Percentiles rank a stretch among this genome's conserved stretches.
Evolutionary conservation across 1,140 invertebrate genomes (phyloP).

Genomic region (Stegodyphus mimosarum): DNA sequence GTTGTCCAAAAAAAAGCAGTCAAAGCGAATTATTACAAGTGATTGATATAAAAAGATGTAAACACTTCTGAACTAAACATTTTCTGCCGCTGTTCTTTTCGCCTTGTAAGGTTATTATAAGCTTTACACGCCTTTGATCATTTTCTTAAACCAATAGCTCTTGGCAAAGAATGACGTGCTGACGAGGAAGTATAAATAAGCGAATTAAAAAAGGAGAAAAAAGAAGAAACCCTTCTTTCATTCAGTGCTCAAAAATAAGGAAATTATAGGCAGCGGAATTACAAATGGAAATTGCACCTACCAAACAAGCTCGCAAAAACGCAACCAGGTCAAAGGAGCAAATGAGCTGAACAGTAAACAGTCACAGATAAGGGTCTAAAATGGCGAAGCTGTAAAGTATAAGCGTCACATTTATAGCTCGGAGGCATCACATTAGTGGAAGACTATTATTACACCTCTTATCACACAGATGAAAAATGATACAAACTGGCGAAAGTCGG

Average conservation of each 20-base stretch:
- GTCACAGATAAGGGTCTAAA: constrained; percentile 17
- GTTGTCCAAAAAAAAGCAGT: no score
- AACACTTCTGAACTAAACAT: no score
- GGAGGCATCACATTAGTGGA: constrained; percentile 39
- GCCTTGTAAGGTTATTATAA: no score
- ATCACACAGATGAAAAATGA: constrained; percentile 52
- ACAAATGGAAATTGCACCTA: constrained; percentile 40
- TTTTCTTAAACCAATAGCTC: no score
- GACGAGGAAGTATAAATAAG: no score
- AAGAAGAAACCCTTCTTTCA: background rate
- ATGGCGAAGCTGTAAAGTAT: constrained; percentile 1
- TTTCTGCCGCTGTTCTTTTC: no score
- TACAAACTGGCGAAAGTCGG: constrained; percentile 37
- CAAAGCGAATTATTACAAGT: no score
- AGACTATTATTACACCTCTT: constrained; percentile 50
- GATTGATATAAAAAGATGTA: no score
- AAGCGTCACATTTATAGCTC: constrained; percentile 40
- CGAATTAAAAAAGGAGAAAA: no score
- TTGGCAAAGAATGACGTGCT: no score
- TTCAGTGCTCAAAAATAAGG: background rate
- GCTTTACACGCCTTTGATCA: no score
- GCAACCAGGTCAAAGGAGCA: constrained; percentile 28
- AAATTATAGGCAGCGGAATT: background rate
- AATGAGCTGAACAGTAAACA: constrained; percentile 37
- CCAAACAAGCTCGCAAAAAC: constrained; percentile 2